A percentile compares a stretch with the other conserved stretches of the same genome.
Conservation (phyloP, 2,797 vertebrate species). For the Avahi laniger region DNA sequence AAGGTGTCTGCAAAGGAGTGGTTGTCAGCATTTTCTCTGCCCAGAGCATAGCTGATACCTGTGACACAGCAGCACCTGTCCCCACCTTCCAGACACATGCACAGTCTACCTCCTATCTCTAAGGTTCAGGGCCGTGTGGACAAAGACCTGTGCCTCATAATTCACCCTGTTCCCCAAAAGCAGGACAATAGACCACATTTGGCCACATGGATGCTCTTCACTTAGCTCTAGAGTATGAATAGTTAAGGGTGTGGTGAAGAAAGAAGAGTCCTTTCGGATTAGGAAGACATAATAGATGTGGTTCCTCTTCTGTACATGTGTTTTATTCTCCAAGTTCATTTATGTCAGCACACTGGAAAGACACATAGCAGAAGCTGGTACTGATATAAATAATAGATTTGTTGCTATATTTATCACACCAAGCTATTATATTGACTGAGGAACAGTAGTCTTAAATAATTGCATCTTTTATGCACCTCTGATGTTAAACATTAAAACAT, state of each 20-base stretch:
- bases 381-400: conserved; percentile 44
- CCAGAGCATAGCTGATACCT: neutral
- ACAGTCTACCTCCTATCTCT: neutral
- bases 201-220: neutral
- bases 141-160: neutral
- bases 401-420: conserved; percentile 46
- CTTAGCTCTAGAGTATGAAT: neutral
- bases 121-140: neutral
- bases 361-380: conserved; percentile 9
- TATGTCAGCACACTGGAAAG: neutral
- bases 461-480: conserved; percentile 51
- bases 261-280: neutral
- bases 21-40: neutral
- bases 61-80: neutral
- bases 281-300: neutral
- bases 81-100: neutral
- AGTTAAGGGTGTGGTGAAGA: neutral
- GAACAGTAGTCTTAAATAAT: conserved; percentile 56
- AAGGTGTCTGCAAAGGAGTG: neutral
- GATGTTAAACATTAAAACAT: conserved; percentile 39
- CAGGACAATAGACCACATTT: neutral
- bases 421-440: conserved; percentile 54
- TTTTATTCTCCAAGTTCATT: neutral
- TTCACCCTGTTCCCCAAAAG: neutral
- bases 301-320: neutral